Evolutionary conservation across 2,888 invertebrate genomes (phyloP), one percentile per base, ranked within the genome.

Genomic region (Lasius fuliginosus): DNA sequence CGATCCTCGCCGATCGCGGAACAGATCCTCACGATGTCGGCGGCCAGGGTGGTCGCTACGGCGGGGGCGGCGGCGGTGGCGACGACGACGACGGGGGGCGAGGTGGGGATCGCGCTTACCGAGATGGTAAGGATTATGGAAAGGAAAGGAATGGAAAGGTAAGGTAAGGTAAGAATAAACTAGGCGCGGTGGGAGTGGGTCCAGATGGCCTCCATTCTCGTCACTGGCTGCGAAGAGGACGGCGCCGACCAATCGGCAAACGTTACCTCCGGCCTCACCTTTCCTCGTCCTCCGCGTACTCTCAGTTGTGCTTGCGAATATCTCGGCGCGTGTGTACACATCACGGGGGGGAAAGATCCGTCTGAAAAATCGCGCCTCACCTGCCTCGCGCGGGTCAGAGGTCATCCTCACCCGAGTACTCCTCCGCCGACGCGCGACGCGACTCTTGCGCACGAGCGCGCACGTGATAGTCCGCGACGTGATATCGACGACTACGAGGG

Each of bases 141-240:
- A 88, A 86, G 88, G 88, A 86, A 87, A 85, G 90, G 90, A 86
- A 90, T 87, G 87, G 89, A 85, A n/a, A n/a, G 23, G 23, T 0
- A 90, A 89, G 90, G 91, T 87, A 90, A 89, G 87, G 87, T 87
- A 91, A 91, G 91, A 91, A 90, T 89, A 89, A 91, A 91, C 91
- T 91, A 92, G 91, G 90, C 89, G 89, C 89, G 88, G 90, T 92
- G 92, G 92, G 91, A 92, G 92, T 92, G 90, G 89, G 91, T 90
- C 92, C 91, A 89, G 88, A 91, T 92, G 92, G 92, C 92, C 92
- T 92, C 92, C 92, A 92, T 92, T 92, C 92, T 92, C 92, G 91
- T 91, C 92, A 92, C 92, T 92, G 92, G 92, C 91, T 92, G 88
- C 87, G 90, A 89, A 86, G 91, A 90, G 91, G 90, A 92, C 90